A percentile compares a stretch with the other conserved stretches of the same genome.
These are phyloP conservation scores for Scrobipalpa atriplicella DNA, from an alignment of 2,888 invertebrate species.

Conservation along the genomic window DNA sequence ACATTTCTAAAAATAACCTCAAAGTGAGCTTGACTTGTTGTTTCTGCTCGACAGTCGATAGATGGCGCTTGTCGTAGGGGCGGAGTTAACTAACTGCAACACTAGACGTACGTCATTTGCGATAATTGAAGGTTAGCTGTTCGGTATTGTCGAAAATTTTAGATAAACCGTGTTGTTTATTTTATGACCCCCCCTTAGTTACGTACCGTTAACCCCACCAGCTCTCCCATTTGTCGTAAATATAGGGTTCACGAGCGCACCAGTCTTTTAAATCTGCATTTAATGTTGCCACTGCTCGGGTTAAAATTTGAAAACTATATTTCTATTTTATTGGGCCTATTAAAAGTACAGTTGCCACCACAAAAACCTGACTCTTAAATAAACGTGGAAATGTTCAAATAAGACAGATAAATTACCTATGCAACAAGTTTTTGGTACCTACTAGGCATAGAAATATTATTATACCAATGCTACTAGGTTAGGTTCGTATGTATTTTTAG, in stretches of 20 bases:
- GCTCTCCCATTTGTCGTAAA: constrained; percentile 39
- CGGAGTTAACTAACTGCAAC: constrained; percentile 53
- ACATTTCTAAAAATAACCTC: constrained; percentile 55
- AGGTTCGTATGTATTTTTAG: too few species aligned
- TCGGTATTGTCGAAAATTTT: constrained; percentile 55
- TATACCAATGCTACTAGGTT: too few species aligned
- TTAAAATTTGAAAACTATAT: constrained; percentile 31
- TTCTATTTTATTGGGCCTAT: neutral
- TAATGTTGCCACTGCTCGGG: constrained; percentile 36
- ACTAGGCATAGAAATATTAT: too few species aligned
- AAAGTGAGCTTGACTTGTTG: constrained; percentile 37
- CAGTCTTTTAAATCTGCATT: constrained; percentile 47
- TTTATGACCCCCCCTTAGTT: constrained; percentile 44
- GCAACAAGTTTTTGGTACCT: too few species aligned
- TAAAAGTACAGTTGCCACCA: constrained; percentile 9
- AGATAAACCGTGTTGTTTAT: constrained; percentile 55
- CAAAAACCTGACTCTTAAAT: too few species aligned
- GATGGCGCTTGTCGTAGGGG: constrained; percentile 56
- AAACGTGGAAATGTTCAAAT: too few species aligned
- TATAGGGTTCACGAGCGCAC: constrained; percentile 44
- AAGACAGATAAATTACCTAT: too few species aligned
- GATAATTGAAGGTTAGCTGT: constrained; percentile 56
- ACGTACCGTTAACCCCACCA: constrained; percentile 36
- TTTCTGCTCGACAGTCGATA: constrained; percentile 41
- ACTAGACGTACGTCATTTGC: constrained; percentile 54